Base-by-base conservation (phyloP, 2,797 vertebrate species). In the Paramormyrops hopkinsi region DNA sequence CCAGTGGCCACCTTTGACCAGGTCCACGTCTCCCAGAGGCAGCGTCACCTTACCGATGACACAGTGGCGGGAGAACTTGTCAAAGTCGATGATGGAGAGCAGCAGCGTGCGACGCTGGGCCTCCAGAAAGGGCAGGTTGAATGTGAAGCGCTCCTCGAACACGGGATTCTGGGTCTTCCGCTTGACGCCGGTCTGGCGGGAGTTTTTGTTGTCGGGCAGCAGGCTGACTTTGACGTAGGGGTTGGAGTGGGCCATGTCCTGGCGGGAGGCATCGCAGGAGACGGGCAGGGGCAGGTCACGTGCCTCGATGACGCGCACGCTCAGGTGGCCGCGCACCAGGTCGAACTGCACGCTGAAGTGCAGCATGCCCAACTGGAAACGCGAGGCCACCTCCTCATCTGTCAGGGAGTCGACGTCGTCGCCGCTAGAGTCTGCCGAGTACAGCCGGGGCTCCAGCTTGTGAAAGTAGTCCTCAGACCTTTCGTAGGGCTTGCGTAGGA, bases 1-100 rank as follows among this genome's bases (percentile, higher is more conserved):
- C 97, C 97, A 98, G 93, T 98, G 97, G n/a, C 97, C 97, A 0
- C 97, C 97, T 91, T 97, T 98, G 88, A 98, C 97, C 91, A 98
- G 96, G 93, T 98, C 97, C 19, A 98, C 97, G 69, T 98, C 97
- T 0, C 93, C 94, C 89, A 98, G 92, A 5, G 96, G 94, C 94
- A 98, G 94, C 0, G 96, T 94, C 90, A 97, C 97, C 91, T 97
- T 97, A 76, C 97, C 97, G 37, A 98, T 97, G 88, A 98, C 97
- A 86, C 97, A 97, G 54, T 98, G 97, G 89, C 96, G 96, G 0
- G 97, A 97, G 93, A 98, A 97, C 93, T 98, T 98, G 93, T 98
- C 97, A 88, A 98, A 98, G 93, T 98, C 97, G 89, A 98, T 95
- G 90, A 97, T 91, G 0, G 96, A 97, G 88, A 98, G 95, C 89